Base-by-base conservation (phyloP, 1,140 invertebrate species). In the Ceratosolen solmsi region DNA sequence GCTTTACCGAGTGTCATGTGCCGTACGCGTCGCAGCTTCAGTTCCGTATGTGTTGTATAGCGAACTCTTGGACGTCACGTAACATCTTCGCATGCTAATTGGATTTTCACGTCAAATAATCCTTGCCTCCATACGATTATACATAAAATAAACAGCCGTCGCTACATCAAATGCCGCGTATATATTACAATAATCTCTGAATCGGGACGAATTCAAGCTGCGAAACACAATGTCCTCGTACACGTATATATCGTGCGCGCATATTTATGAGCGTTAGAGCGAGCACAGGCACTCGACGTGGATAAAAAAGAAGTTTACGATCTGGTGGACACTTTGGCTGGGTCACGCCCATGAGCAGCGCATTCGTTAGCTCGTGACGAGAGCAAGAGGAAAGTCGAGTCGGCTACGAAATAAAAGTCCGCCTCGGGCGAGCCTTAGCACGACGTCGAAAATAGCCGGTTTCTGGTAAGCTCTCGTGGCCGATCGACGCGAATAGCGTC, bases 281-380 rank as follows among this genome's bases (percentile, higher is more conserved):
- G n/a, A n/a, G n/a, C n/a, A n/a, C n/a, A n/a, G n/a, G n/a, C n/a
- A n/a, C n/a, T 33, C 56, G 65, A 30, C 82, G 82, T 38, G 80
- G 72, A 82, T 13, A 25, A 60, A 79, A 72, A 60, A 49, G 30
- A 74, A 46, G 11, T 82, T 79, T 56, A 80, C 36, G 54, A 80
- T 56, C 41, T 65, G 65, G 51, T 71, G 78, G 72, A 75, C 71
- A 81, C 72, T 75, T 75, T 51, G 41, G 72, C 33, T 15, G 41
- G 25, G 65, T 87, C 88, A 91, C 90, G 89, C 89, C 89, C 89
- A 90, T 88, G 84, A 86, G 88, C 86, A 87, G 87, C 87, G 84
- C 86, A 86, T 87, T 90, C 87, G 87, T 86, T 88, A 89, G 87
- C 87, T 87, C 88, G 84, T 87, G 89, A 90, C 87, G 87, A 86